Evolutionary conservation across 1,140 invertebrate genomes (phyloP).

Genomic region (Fopius arisanus): DNA sequence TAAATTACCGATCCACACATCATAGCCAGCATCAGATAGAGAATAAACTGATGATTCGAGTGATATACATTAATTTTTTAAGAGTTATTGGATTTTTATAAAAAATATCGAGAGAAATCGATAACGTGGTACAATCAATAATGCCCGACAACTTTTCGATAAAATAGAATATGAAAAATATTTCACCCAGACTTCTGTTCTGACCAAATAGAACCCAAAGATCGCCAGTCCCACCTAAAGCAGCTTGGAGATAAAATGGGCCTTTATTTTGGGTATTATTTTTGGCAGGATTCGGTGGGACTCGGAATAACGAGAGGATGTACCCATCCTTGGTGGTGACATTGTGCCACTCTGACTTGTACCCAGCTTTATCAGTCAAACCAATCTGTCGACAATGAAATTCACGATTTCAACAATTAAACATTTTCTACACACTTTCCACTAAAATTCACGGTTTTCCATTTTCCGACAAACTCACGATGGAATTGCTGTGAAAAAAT

Average conservation of each 20-base stretch:
- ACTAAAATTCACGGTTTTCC: too few species aligned
- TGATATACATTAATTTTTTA: not conserved
- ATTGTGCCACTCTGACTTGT: not conserved
- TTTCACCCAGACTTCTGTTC: not conserved
- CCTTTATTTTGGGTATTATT: not conserved
- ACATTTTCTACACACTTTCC: too few species aligned
- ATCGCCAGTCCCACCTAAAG: not conserved
- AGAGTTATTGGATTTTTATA: too few species aligned
- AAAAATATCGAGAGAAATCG: too few species aligned
- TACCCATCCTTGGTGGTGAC: not conserved
- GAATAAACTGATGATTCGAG: constrained; percentile 51
- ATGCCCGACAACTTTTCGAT: too few species aligned
- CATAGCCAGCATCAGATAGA: constrained; percentile 63
- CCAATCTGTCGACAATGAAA: not conserved
- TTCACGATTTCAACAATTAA: not conserved
- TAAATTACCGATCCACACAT: constrained; percentile 66
- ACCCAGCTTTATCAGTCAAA: not conserved
- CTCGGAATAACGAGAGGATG: not conserved
- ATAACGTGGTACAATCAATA: too few species aligned
- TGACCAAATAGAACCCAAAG: not conserved
- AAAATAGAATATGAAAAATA: too few species aligned
- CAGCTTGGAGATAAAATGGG: not conserved
- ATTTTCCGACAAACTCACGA: too few species aligned
- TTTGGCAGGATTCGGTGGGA: not conserved
- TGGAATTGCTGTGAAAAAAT: too few species aligned